A percentile compares a stretch with the other conserved stretches of the same genome.
Evolutionary conservation across 2,888 invertebrate species (phyloP).

Genomic region (Rotaria magnacalcarata): DNA sequence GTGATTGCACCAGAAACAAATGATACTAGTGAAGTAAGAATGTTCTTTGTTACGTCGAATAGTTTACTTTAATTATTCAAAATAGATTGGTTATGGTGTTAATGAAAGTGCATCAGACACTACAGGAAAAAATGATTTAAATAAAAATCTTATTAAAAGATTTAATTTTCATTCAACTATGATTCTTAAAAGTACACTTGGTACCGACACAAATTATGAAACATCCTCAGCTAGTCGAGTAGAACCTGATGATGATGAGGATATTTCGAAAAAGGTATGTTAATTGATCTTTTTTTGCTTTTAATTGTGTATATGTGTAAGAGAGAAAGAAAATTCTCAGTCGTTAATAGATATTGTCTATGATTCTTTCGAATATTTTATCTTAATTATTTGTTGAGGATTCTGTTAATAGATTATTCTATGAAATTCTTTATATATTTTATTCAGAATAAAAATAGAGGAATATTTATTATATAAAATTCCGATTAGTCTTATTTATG

Average conservation of each 20-base stretch:
- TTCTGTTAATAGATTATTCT: too few relatives aligned
- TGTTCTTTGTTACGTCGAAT: not conserved
- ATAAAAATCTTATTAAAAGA: conserved; percentile 44
- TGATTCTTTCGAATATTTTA: too few relatives aligned
- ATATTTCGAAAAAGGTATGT: not conserved
- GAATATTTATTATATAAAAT: too few relatives aligned
- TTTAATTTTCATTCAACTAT: conserved; percentile 46
- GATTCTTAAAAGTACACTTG: conserved; percentile 34
- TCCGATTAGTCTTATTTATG: too few relatives aligned
- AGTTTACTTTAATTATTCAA: not conserved
- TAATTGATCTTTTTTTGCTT: not conserved
- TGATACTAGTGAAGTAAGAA: conserved; percentile 19
- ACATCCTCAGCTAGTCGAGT: not conserved
- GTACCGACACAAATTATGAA: not conserved
- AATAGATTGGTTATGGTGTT: conserved; percentile 22
- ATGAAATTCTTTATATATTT: too few relatives aligned
- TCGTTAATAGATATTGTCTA: too few relatives aligned
- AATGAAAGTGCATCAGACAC: not conserved
- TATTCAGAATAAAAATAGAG: too few relatives aligned
- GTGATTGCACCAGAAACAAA: conserved; percentile 21
- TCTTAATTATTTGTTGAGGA: too few relatives aligned
- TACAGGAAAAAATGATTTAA: not conserved
- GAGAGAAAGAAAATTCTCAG: too few relatives aligned
- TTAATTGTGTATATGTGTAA: too few relatives aligned
- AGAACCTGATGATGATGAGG: not conserved